Conservation (phyloP, 1,140 invertebrate genomes). For the Lepidurus arcticus region DNA sequence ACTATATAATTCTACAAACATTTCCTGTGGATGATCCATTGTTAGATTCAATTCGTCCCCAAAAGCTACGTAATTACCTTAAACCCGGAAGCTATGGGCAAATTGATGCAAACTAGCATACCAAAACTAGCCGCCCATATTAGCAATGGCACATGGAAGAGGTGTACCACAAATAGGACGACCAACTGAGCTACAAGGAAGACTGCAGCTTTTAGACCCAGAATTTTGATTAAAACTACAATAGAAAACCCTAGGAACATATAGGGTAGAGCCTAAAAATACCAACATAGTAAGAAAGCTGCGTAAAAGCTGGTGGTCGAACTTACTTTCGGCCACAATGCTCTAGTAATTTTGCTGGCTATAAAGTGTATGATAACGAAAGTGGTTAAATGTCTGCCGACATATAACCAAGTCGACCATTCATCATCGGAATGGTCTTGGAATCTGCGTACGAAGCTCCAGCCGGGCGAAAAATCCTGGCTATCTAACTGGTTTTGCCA, state of each 20-base stretch:
- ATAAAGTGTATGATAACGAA: constrained; percentile 47
- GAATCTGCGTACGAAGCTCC: constrained; percentile 42
- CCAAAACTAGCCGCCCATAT: constrained; percentile 15
- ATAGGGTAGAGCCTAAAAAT: background rate
- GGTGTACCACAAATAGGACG: background rate
- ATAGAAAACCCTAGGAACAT: constrained; percentile 7
- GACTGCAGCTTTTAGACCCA: background rate
- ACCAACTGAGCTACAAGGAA: constrained; percentile 24
- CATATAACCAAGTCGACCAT: constrained; percentile 49
- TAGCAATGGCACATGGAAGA: background rate
- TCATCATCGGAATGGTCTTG: constrained; percentile 52
- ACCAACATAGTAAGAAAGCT: background rate
- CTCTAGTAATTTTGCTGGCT: constrained; percentile 39
- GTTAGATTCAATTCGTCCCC: background rate
- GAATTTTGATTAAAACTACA: constrained; percentile 13
- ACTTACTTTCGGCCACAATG: background rate
- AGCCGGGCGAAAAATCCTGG: constrained; percentile 36
- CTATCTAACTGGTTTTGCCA: constrained; percentile 35
- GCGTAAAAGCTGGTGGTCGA: background rate
- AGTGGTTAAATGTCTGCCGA: constrained; percentile 44
- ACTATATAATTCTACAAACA: background rate
- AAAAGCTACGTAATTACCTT: constrained; percentile 9
- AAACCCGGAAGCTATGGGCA: background rate
- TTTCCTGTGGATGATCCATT: constrained; percentile 16
- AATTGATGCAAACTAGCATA: constrained; percentile 7